Evolutionary conservation across 2,888 invertebrate species (phyloP).

Genomic region (Phyto melanocephala): DNA sequence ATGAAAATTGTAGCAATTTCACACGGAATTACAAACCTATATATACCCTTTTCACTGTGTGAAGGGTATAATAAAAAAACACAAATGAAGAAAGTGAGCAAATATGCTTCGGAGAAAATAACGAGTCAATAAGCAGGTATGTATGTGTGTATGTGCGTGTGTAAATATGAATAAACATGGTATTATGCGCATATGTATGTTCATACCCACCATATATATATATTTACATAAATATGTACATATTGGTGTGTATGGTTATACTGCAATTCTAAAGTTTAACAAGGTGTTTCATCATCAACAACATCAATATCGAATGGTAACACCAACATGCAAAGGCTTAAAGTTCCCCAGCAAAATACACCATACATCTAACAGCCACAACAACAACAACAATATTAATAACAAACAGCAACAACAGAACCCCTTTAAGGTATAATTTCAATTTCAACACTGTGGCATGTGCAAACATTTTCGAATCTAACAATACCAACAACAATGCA

Average conservation of each 20-base stretch:
- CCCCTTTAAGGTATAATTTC: conserved; percentile 73
- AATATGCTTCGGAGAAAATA: conserved; percentile 23
- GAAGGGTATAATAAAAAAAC: too few relatives aligned
- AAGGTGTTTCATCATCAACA: conserved; percentile 34
- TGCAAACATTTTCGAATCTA: conserved; percentile 30
- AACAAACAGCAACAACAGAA: conserved; percentile 8
- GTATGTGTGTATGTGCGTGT: background rate
- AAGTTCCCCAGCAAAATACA: background rate
- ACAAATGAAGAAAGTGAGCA: conserved; percentile 28
- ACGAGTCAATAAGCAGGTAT: conserved; percentile 1
- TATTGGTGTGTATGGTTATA: background rate
- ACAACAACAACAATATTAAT: background rate
- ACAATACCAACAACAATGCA: conserved; percentile 23
- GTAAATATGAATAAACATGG: conserved; percentile 1
- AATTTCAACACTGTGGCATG: conserved; percentile 71
- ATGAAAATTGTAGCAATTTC: too few relatives aligned
- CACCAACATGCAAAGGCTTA: conserved; percentile 23
- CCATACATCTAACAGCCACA: background rate
- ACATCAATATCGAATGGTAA: conserved; percentile 23
- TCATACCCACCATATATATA: background rate
- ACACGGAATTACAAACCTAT: too few relatives aligned
- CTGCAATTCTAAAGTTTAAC: conserved; percentile 7
- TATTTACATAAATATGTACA: too few relatives aligned
- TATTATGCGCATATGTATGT: background rate
- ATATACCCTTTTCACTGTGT: too few relatives aligned